phyloP scores from a whole-genome alignment of 2,113 vertebrate species.

The Ancistrus triradiatus region DNA sequence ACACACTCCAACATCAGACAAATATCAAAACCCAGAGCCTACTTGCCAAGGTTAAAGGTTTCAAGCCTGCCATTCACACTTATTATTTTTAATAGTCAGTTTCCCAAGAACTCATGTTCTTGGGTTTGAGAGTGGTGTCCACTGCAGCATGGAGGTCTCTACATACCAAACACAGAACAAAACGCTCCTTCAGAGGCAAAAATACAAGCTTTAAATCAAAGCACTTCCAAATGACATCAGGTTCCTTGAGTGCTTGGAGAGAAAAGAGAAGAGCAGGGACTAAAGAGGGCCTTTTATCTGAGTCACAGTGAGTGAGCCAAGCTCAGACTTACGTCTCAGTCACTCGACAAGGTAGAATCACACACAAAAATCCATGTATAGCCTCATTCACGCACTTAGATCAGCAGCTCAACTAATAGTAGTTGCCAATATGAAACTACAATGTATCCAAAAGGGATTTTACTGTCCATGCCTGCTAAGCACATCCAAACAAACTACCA shows the following conservation, averaged over 20 bases:
- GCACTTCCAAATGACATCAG: conserved; percentile 55
- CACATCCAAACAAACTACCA: too few relatives aligned
- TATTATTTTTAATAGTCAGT: not conserved
- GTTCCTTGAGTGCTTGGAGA: conserved; percentile 47
- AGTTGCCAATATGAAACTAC: too few relatives aligned
- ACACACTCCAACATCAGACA: too few relatives aligned
- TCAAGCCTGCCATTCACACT: not conserved
- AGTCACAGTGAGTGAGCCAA: conserved; percentile 32
- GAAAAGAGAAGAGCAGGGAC: conserved; percentile 46
- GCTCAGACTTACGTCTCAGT: too few relatives aligned
- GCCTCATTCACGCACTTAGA: too few relatives aligned
- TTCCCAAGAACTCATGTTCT: conserved; percentile 39
- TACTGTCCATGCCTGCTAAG: too few relatives aligned
- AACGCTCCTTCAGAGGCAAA: conserved; percentile 54
- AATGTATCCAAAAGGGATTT: too few relatives aligned
- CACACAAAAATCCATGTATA: too few relatives aligned
- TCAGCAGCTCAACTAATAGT: too few relatives aligned
- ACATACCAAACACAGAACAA: conserved; percentile 59
- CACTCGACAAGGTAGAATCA: too few relatives aligned
- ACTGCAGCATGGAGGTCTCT: conserved; percentile 45
- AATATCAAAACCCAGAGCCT: not conserved
- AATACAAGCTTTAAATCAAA: conserved; percentile 56
- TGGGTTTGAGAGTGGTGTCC: conserved; percentile 35
- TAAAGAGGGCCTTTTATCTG: conserved; percentile 57
- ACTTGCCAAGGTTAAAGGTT: too few relatives aligned